These are phyloP conservation scores for Crematogaster levior DNA, from an alignment of 2,888 invertebrate genomes.

Conservation along the genomic window DNA sequence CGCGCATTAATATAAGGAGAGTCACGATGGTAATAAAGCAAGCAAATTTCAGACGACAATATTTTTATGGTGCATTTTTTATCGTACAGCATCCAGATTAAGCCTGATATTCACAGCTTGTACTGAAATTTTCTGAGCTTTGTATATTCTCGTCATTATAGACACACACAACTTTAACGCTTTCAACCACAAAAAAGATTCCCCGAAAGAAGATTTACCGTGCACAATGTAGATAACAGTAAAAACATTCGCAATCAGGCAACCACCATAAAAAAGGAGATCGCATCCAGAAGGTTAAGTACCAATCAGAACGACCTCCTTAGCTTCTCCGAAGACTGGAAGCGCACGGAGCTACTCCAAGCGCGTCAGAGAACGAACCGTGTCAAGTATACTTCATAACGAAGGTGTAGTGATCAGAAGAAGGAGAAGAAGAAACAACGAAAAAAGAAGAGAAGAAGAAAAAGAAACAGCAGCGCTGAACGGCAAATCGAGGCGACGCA, in stretches of 20 bases:
- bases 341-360: constrained; percentile 58
- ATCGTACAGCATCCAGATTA: neutral
- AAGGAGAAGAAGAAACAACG: constrained; percentile 60
- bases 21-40: neutral
- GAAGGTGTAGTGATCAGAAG: constrained; percentile 64
- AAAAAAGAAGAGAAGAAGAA: constrained; percentile 10
- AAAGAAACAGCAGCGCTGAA: constrained; percentile 28
- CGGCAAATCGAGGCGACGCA: constrained; percentile 25
- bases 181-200: constrained; percentile 29
- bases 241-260: constrained; percentile 46
- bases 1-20: neutral
- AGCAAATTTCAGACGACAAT: neutral
- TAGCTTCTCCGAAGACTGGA: constrained; percentile 54
- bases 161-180: neutral
- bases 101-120: neutral
- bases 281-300: constrained; percentile 65
- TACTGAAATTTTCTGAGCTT: neutral
- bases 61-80: neutral
- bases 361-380: constrained; percentile 65
- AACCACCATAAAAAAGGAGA: constrained; percentile 38
- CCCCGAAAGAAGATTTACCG: constrained; percentile 37
- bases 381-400: constrained; percentile 65
- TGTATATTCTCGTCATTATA: neutral
- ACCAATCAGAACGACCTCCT: constrained; percentile 63
- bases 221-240: constrained; percentile 49